phyloP scores from a whole-genome alignment of 2,797 vertebrate species.

The Diplodus sargus region DNA sequence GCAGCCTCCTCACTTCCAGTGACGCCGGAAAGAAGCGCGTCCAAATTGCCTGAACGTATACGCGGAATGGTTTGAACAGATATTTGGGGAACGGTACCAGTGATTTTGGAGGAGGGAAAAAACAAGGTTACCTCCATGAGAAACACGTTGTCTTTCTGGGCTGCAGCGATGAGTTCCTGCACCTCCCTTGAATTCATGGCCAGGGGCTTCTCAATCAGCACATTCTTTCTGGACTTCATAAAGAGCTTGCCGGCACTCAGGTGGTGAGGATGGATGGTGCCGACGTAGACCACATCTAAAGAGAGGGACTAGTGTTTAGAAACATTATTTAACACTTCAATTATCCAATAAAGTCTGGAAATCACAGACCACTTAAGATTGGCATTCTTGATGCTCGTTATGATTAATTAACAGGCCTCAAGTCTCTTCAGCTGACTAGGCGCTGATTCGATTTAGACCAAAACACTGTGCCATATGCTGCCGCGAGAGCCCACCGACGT shows the following conservation, averaged over 20 bases:
- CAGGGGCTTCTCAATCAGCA: constrained; percentile 82
- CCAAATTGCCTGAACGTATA: constrained; percentile 35
- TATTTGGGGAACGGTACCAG: neutral
- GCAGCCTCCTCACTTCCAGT: constrained; percentile 43
- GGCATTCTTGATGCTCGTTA: neutral
- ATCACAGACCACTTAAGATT: neutral
- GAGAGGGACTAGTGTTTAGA: neutral
- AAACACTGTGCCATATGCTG: neutral
- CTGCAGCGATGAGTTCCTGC: constrained; percentile 59
- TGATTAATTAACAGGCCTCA: neutral
- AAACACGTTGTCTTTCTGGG: constrained; percentile 33
- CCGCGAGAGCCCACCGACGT: constrained; percentile 12
- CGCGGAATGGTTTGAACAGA: neutral
- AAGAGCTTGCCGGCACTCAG: constrained; percentile 30
- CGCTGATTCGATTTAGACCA: neutral
- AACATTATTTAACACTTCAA: neutral
- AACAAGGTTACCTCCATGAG: constrained; percentile 32
- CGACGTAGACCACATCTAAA: constrained; percentile 31
- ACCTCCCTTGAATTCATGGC: constrained; percentile 75
- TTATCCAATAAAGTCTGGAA: neutral
- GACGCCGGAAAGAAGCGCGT: constrained; percentile 34
- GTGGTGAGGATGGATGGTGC: constrained; percentile 34
- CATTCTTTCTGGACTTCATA: constrained; percentile 65
- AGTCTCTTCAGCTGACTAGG: neutral
- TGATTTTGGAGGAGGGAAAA: neutral